Percentiles rank a stretch among this genome's conserved stretches.
Conservation (phyloP, 2,797 vertebrate species). For the Malacoraja senta region DNA sequence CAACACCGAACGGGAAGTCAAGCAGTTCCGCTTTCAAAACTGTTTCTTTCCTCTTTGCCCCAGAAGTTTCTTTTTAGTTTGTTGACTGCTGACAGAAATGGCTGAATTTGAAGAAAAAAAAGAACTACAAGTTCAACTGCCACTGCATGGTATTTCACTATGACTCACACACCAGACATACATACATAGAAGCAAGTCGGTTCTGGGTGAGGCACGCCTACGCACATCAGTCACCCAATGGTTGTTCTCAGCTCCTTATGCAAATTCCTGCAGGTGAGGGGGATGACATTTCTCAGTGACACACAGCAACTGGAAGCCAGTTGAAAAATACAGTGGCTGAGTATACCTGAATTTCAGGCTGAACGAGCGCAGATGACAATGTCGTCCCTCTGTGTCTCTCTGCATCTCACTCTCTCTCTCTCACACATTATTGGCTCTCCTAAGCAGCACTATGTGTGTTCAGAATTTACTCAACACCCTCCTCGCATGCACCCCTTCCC, state of each 20-base stretch:
- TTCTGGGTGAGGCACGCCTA: conserved; percentile 33
- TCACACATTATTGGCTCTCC: neutral
- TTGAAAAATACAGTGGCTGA: neutral
- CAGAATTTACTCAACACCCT: neutral
- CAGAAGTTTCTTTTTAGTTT: neutral
- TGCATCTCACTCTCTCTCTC: too few relatives aligned
- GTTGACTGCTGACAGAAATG: conserved; percentile 7
- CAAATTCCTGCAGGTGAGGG: conserved; percentile 30
- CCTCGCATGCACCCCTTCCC: neutral
- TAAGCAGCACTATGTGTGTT: neutral
- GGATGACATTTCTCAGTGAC: neutral
- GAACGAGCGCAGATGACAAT: neutral
- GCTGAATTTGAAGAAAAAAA: neutral
- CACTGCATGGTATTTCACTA: conserved; percentile 23
- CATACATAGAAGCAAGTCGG: neutral
- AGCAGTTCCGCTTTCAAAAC: neutral
- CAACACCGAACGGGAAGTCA: neutral
- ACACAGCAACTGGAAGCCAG: neutral
- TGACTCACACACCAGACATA: conserved; percentile 16
- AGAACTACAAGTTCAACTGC: conserved; percentile 30
- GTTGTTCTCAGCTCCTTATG: neutral
- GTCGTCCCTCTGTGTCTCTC: too few relatives aligned
- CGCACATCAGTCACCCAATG: neutral
- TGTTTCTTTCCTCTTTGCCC: neutral
- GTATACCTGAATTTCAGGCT: conserved; percentile 30